A percentile compares a stretch with the other conserved stretches of the same genome.
These are phyloP conservation scores for Epinephelus malabaricus DNA, from an alignment of 2,797 vertebrate species.

Conservation along the genomic window DNA sequence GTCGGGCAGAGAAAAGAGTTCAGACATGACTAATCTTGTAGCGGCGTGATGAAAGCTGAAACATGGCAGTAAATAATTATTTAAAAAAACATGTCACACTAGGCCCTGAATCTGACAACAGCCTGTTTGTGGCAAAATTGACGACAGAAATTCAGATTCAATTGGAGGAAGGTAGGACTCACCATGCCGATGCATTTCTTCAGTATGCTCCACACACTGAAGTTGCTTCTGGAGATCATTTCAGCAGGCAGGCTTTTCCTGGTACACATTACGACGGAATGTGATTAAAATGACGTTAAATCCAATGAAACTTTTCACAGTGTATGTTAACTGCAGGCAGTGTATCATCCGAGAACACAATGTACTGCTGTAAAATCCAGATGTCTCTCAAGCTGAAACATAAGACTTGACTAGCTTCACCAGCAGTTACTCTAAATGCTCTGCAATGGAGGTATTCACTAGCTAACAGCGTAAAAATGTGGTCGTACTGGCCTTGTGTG, in stretches of 20 bases:
- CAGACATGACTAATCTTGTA: conserved; percentile 14
- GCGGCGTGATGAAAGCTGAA: not conserved
- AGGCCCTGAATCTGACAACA: not conserved
- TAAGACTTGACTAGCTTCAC: not conserved
- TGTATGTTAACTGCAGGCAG: not conserved
- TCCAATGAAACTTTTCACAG: not conserved
- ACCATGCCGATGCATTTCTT: conserved; percentile 99
- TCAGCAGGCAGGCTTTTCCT: conserved; percentile 93
- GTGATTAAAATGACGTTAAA: conserved; percentile 2
- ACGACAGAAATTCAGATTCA: not conserved
- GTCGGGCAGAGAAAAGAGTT: conserved; percentile 4
- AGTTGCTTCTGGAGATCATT: conserved; percentile 95
- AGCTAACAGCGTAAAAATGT: conserved; percentile 15
- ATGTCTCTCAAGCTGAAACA: not conserved
- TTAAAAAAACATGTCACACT: not conserved
- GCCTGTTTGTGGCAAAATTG: not conserved
- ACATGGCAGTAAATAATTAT: not conserved
- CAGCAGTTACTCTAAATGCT: not conserved
- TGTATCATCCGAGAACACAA: not conserved
- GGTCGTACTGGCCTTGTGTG: not conserved
- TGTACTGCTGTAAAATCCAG: not conserved
- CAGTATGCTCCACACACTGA: conserved; percentile 96
- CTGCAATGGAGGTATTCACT: not conserved
- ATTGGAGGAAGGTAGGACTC: conserved; percentile 66
- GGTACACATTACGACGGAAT: conserved; percentile 46